Evolutionary conservation across 2,113 vertebrate genomes (phyloP).

Genomic region (Xenus cinereus): DNA sequence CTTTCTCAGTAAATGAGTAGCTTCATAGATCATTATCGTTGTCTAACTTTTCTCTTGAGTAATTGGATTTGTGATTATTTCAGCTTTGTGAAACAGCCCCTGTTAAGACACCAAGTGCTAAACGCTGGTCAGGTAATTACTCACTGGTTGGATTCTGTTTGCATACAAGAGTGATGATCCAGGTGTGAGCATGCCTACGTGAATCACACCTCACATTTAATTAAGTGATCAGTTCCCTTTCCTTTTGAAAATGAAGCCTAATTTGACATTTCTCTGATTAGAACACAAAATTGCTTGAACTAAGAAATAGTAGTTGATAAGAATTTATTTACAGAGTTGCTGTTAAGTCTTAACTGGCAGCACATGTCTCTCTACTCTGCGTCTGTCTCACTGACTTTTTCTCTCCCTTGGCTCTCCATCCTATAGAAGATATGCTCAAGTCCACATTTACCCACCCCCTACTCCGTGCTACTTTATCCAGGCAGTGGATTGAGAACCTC

Average conservation of each 20-base stretch:
- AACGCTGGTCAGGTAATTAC: not conserved
- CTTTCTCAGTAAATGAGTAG: not conserved
- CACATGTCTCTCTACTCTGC: not conserved
- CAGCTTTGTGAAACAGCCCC: not conserved
- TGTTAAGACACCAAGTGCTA: not conserved
- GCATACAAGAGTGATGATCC: not conserved
- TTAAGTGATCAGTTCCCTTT: not conserved
- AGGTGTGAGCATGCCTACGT: not conserved
- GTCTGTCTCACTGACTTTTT: not conserved
- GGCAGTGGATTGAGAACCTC: not conserved
- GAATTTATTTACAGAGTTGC: not conserved
- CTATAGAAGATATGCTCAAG: not conserved
- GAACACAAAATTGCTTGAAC: not conserved
- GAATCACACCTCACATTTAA: not conserved
- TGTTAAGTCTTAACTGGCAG: not conserved
- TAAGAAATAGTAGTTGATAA: not conserved
- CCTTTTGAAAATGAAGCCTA: not conserved
- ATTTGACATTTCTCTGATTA: not conserved
- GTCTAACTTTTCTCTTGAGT: not conserved
- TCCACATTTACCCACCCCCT: not conserved
- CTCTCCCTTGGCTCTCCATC: not conserved
- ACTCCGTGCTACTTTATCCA: not conserved
- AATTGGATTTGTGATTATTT: not conserved
- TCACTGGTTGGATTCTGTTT: not conserved
- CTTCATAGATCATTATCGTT: not conserved